Conservation (phyloP, 2,797 vertebrate genomes). For the Tokudaia tokunoshimensis region DNA sequence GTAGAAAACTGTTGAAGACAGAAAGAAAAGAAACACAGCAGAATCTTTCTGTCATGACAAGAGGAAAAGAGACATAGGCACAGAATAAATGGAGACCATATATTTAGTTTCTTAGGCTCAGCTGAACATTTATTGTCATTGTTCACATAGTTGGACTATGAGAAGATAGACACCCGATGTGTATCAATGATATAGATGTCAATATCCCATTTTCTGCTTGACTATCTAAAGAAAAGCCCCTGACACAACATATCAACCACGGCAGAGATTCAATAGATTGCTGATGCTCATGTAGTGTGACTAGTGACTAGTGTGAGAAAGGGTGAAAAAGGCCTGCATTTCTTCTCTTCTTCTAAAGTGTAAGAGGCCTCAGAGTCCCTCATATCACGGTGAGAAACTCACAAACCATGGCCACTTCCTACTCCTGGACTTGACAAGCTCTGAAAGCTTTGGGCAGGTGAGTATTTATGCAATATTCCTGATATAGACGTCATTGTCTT, state of each 20-base stretch:
- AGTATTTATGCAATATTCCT: too few relatives aligned
- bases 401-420: not conserved
- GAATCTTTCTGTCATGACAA: not conserved
- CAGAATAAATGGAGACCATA: not conserved
- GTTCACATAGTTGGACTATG: not conserved
- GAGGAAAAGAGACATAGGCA: not conserved
- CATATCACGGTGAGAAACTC: not conserved
- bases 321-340: not conserved
- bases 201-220: not conserved
- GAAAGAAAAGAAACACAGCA: not conserved
- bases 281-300: not conserved
- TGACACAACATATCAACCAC: not conserved
- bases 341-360: not conserved
- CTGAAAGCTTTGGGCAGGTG: not conserved
- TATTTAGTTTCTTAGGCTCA: not conserved
- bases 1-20: too few relatives aligned
- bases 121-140: not conserved
- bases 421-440: not conserved
- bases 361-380: not conserved
- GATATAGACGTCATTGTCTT: not conserved
- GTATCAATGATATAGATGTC: not conserved
- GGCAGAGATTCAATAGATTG: not conserved
- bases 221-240: not conserved
- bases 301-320: not conserved
- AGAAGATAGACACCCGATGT: not conserved